Conservation (phyloP, 1,140 invertebrate species). For the Dendrolimus punctatus region DNA sequence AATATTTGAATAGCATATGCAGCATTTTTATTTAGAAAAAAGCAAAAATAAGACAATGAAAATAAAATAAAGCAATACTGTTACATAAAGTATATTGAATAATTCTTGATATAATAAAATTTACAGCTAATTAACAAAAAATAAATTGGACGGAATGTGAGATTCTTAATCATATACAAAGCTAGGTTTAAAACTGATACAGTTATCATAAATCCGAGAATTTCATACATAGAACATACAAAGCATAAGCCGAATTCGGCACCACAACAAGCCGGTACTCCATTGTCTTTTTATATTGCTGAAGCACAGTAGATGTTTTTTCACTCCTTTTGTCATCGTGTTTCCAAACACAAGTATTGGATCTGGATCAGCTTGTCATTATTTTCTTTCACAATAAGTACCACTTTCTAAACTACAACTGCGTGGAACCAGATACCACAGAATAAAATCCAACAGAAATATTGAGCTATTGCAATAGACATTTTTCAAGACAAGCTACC, state of each 20-base stretch:
- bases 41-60: conserved; percentile 11
- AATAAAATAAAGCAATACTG: conserved; percentile 43
- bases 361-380: not conserved
- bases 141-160: conserved; percentile 69
- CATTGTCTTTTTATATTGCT: no score
- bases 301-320: no score
- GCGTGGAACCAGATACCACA: no score
- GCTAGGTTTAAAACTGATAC: conserved; percentile 27
- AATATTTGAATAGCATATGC: conserved; percentile 3
- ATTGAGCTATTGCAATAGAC: no score
- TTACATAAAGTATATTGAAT: conserved; percentile 61
- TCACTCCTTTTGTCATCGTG: no score
- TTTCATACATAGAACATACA: conserved; percentile 14
- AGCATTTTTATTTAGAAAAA: conserved; percentile 18
- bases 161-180: conserved; percentile 45
- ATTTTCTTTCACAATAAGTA: no score
- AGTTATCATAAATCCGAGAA: conserved; percentile 16
- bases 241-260: conserved; percentile 3
- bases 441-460: no score
- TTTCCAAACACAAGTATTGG: no score
- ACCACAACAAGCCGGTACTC: not conserved
- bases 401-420: no score
- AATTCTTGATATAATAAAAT: conserved; percentile 55
- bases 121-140: conserved; percentile 63
- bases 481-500: no score